Evolutionary conservation across 2,797 vertebrate genomes (phyloP), one percentile per base, ranked within the genome.

Genomic region (Aselliscus stoliczkanus): DNA sequence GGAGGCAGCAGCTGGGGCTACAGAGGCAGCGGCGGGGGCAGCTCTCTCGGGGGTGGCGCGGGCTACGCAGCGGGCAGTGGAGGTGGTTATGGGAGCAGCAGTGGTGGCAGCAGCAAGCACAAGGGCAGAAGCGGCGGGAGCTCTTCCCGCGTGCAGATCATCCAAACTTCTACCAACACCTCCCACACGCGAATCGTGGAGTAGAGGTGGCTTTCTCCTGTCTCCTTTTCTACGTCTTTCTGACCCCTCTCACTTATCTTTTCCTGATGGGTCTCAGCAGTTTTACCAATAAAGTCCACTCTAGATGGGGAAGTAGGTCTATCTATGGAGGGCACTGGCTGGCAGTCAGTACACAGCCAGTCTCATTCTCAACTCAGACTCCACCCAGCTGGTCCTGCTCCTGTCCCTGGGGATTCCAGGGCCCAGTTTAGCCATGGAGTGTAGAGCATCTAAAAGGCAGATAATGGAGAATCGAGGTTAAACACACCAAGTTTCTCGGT

Each of bases 101-200:
- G 80, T 10, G 25, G 64, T 3, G 44, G 93, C 31, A 47, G 82
- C 44, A 27, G 58, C 52, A 88, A 83, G 70, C 58, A n/a, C 13
- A 5, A 39, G 1, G 37, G 34, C 47, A 23, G 67, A n/a, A 79
- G 87, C 14, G 17, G 93, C 0, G 65, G 95, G 47, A 4, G 47
- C 54, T 79, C 91, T 7, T 88, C 96, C 6, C 79, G 79, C 27
- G 34, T 91, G 60, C 97, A 96, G 64, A 97, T 97, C 44, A 83
- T 97, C 75, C 96, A 93, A 27, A 97, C 97, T 0, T 98, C 97
- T 17, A 98, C 97, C 82, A 97, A 50, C 73, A 93, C 95, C 23
- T 97, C 96, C 54, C 96, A 87, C 79, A 89, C 2, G 82, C 88
- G 62, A 10, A 64, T 93, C 42, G 18, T 97, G 85, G 97, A 95